Evolutionary conservation across 2,113 vertebrate species (phyloP).

Genomic region (Orycteropus afer): DNA sequence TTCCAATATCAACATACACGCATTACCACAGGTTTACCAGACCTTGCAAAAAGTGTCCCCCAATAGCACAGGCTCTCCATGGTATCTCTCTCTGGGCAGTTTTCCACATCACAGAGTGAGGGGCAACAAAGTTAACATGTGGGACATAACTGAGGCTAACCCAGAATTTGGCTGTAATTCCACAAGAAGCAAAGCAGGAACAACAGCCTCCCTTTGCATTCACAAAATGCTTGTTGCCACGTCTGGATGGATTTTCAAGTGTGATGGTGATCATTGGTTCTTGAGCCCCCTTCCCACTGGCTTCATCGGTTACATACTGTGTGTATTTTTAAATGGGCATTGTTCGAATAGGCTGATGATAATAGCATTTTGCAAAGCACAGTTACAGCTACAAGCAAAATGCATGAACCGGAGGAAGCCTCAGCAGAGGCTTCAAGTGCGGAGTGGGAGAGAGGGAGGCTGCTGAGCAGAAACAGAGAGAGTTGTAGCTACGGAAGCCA

Average conservation of each 20-base stretch:
- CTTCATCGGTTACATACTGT: neutral
- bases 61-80: neutral
- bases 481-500: neutral
- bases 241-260: constrained; percentile 37
- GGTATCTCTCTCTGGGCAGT: neutral
- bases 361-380: neutral
- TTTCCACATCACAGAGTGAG: constrained; percentile 11
- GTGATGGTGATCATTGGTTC: neutral
- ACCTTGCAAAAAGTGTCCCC: neutral
- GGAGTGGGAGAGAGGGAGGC: neutral
- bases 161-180: constrained; percentile 47
- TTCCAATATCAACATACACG: neutral
- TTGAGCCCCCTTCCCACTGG: neutral
- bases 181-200: constrained; percentile 62
- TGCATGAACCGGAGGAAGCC: neutral
- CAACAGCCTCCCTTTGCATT: constrained; percentile 44
- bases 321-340: neutral
- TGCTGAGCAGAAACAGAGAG: neutral
- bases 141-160: constrained; percentile 36
- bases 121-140: constrained; percentile 14
- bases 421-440: neutral
- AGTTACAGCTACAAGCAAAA: neutral
- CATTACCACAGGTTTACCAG: neutral
- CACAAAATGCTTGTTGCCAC: constrained; percentile 53
- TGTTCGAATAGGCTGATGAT: neutral